Conservation (phyloP, 2,888 invertebrate genomes). For the Podabrus alpinus region DNA sequence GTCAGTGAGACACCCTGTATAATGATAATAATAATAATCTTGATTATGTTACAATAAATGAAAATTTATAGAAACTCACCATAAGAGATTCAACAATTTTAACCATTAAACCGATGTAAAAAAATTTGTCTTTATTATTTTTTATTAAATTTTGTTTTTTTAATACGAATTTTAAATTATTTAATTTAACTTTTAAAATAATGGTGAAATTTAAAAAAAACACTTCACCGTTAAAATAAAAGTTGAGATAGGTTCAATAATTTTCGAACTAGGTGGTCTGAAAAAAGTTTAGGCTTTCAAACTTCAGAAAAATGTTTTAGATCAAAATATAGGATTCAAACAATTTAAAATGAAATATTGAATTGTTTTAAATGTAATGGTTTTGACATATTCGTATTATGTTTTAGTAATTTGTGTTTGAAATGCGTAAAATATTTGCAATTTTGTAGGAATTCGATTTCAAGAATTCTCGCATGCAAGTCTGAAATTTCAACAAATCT, state of each 20-base stretch:
- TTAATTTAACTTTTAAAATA: too few relatives aligned
- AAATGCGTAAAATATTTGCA: neutral
- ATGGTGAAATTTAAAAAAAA: too few relatives aligned
- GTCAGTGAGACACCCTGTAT: too few relatives aligned
- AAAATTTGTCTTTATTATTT: too few relatives aligned
- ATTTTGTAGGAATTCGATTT: neutral
- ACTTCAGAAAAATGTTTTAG: neutral
- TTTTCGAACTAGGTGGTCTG: neutral
- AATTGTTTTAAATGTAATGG: neutral
- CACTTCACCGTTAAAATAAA: neutral
- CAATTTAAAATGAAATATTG: neutral
- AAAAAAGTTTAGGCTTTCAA: neutral
- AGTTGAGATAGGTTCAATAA: neutral
- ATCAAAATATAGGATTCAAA: neutral
- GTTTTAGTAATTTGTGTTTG: neutral
- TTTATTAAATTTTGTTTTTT: too few relatives aligned
- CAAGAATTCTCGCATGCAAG: neutral
- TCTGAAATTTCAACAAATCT: neutral
- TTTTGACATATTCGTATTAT: neutral
- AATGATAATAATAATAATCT: too few relatives aligned
- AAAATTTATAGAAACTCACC: too few relatives aligned
- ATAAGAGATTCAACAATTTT: too few relatives aligned
- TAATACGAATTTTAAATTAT: too few relatives aligned
- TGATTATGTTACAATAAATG: too few relatives aligned
- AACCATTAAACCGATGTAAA: too few relatives aligned